Evolutionary conservation across 1,140 invertebrate species (phyloP), one percentile per base, ranked within the genome.

Genomic region (Zaprionus ornatus): DNA sequence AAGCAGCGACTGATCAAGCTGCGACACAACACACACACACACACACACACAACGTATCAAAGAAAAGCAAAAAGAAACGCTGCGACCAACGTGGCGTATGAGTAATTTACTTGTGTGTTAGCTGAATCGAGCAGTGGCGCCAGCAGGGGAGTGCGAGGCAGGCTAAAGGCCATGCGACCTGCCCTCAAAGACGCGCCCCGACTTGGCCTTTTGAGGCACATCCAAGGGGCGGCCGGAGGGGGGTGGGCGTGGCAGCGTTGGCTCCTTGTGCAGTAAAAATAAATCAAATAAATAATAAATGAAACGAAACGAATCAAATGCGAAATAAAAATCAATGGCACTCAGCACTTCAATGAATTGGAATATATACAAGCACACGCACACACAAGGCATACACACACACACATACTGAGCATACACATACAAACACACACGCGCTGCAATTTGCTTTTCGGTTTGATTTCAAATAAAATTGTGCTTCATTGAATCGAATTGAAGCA

Each of bases 221-320:
- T 7, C 4, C 59, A 61, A 21, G 23, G 13, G n/a, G 23, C 25
- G 13, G 1, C 7, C 50, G 9, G 25, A 25, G 10, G 9, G 13
- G 10, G 12, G 27, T 3, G 35, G 63, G 25, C 35, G 15, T 21
- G 42, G 29, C 57, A 5, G 12, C 12, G 7, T 19, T 35, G 19
- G 29, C 29, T 29, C 15, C 42, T 19, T 56, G 66, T 64, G 84
- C 77, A 87, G 80, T 80, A 77, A 76, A 88, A 88, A 88, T 87
- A 87, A 88, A 87, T 87, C 84, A 87, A 88, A 87, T 87, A 88
- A 87, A 87, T 87, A 87, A 87, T 88, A 87, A 88, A 79, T 88
- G 84, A 87, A 88, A 88, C 84, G 84, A 87, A 84, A 79, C 84
- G 84, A 87, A 87, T 87, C 74, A 87, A 87, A 88, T 87, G 84